Percentiles rank a stretch among this genome's conserved stretches.
Conservation (phyloP, 2,888 invertebrate species). For the Myopa testacea region DNA sequence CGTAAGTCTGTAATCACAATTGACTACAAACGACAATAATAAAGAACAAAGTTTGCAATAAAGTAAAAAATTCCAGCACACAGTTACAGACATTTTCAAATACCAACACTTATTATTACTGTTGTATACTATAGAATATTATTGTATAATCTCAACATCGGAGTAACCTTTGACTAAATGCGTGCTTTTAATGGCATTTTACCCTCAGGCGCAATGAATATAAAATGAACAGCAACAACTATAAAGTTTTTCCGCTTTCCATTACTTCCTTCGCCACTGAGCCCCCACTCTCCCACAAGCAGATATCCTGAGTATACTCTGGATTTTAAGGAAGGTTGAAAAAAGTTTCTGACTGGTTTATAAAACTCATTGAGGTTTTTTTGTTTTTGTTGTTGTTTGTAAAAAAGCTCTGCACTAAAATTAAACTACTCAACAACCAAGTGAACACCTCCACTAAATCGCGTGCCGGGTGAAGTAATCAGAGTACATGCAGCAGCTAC, state of each 20-base stretch:
- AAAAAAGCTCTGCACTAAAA: background rate
- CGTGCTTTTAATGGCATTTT: conserved; percentile 27
- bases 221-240: conserved; percentile 2
- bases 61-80: no score
- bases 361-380: background rate
- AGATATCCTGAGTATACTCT: no score
- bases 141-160: background rate
- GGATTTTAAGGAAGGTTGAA: no score
- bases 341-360: background rate
- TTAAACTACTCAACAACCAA: conserved; percentile 28
- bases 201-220: background rate
- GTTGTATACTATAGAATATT: conserved; percentile 14
- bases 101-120: background rate
- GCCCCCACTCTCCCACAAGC: no score
- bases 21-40: no score
- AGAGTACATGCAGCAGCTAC: background rate
- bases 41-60: no score
- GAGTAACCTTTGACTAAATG: background rate
- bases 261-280: no score
- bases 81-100: no score
- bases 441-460: conserved; percentile 33
- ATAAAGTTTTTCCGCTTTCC: background rate
- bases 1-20: no score
- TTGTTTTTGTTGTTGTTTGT: background rate
- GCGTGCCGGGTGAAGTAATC: conserved; percentile 21